phyloP scores from a whole-genome alignment of 1,140 invertebrate species.

The Melitaea cinxia region DNA sequence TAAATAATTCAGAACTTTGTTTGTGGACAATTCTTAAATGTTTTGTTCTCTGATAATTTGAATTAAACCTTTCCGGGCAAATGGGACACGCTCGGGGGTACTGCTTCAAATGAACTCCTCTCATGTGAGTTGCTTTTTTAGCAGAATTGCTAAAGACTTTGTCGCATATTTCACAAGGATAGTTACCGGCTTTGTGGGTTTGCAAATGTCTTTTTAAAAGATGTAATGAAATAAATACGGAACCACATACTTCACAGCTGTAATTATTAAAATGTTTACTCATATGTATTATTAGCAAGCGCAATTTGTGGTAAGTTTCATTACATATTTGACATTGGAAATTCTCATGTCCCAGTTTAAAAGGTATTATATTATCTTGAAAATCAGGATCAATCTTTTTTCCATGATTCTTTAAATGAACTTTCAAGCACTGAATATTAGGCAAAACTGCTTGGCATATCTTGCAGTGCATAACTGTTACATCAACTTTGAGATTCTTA shows the following conservation, averaged over 20 bases:
- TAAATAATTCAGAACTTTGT: constrained; percentile 44
- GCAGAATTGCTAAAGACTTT: constrained; percentile 65
- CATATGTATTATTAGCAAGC: constrained; percentile 69
- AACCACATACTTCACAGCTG: constrained; percentile 74
- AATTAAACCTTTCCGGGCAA: constrained; percentile 68
- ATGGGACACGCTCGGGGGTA: constrained; percentile 57
- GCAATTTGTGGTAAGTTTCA: constrained; percentile 52
- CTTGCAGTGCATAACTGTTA: constrained; percentile 54
- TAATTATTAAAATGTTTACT: constrained; percentile 70
- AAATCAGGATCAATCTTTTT: constrained; percentile 50
- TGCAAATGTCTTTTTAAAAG: constrained; percentile 69
- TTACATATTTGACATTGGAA: constrained; percentile 64
- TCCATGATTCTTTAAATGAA: constrained; percentile 57
- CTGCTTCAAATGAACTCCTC: constrained; percentile 60
- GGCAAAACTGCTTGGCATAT: constrained; percentile 45
- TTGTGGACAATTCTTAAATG: constrained; percentile 64
- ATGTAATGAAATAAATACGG: constrained; percentile 75
- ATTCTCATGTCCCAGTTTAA: constrained; percentile 49
- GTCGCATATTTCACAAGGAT: constrained; percentile 62
- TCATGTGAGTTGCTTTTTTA: constrained; percentile 53
- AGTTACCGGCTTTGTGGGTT: constrained; percentile 70
- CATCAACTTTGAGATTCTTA: constrained; percentile 63
- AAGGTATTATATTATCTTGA: constrained; percentile 66
- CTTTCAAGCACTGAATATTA: constrained; percentile 50
- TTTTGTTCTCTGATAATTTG: constrained; percentile 62